A percentile compares a stretch with the other conserved stretches of the same genome.
Evolutionary conservation across 1,140 invertebrate genomes (phyloP).

Genomic region (Hetaerina americana): DNA sequence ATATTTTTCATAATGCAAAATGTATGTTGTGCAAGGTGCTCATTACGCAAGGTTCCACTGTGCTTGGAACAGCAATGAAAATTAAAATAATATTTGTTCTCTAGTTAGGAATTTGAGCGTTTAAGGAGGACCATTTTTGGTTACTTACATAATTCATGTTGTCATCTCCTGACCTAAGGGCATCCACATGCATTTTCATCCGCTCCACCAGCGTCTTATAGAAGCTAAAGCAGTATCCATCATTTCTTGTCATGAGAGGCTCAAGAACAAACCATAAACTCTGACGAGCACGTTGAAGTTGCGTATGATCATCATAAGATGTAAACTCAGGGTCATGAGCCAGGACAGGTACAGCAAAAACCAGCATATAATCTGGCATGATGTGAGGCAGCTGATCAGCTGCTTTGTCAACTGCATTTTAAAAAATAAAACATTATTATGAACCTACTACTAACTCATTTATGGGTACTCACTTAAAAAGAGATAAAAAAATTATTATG

Average conservation of each 20-base stretch:
- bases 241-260: slow-evolving; percentile 81
- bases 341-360: slow-evolving; percentile 85
- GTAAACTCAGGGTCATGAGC: slow-evolving; percentile 80
- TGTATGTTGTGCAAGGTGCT: background rate
- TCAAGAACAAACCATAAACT: slow-evolving; percentile 91
- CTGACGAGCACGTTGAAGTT: slow-evolving; percentile 62
- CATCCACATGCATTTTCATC: slow-evolving; percentile 86
- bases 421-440: slow-evolving; percentile 12
- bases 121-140: too few species aligned
- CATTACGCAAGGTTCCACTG: too few species aligned
- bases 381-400: slow-evolving; percentile 68
- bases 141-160: slow-evolving; percentile 64
- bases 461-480: background rate
- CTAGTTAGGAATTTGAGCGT: too few species aligned
- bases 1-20: too few species aligned
- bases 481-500: background rate
- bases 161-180: slow-evolving; percentile 67
- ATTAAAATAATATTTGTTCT: slow-evolving; percentile 8
- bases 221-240: slow-evolving; percentile 91
- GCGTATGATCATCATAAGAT: slow-evolving; percentile 53
- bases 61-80: slow-evolving; percentile 24
- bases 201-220: slow-evolving; percentile 86
- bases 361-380: slow-evolving; percentile 90
- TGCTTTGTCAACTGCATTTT: slow-evolving; percentile 42
- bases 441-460: too few species aligned